These are phyloP conservation scores for Liposcelis brunnea DNA, from an alignment of 2,888 invertebrate species.

Conservation along the genomic window DNA sequence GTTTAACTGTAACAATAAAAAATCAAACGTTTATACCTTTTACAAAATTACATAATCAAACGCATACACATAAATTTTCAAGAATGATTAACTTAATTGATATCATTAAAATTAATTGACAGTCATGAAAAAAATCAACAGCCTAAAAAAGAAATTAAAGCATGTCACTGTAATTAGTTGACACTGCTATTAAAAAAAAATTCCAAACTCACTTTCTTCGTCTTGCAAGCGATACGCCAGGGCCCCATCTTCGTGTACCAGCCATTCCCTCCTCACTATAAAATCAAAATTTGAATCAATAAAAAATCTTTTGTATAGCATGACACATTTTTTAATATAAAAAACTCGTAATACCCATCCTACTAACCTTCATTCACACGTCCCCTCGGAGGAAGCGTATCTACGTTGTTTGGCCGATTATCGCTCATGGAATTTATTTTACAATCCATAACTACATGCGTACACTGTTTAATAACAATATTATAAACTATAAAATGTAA, in stretches of 20 bases:
- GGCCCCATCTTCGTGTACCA: constrained; percentile 68
- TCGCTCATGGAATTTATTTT: not conserved
- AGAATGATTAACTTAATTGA: too few species aligned
- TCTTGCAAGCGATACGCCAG: constrained; percentile 63
- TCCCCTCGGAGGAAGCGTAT: constrained; percentile 43
- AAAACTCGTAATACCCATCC: constrained; percentile 2
- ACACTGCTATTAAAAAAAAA: too few species aligned
- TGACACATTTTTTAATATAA: constrained; percentile 11
- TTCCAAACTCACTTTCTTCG: constrained; percentile 50
- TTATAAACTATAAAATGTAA: too few species aligned
- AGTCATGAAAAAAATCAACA: too few species aligned
- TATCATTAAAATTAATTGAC: too few species aligned
- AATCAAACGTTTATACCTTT: constrained; percentile 8
- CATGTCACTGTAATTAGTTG: too few species aligned
- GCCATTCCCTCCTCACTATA: constrained; percentile 64
- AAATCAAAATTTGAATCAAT: constrained; percentile 18
- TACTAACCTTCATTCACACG: constrained; percentile 44
- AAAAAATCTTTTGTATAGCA: constrained; percentile 10
- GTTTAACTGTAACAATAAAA: constrained; percentile 35
- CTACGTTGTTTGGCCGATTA: constrained; percentile 18
- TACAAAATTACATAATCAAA: too few species aligned
- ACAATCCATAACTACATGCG: not conserved
- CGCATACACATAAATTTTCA: too few species aligned
- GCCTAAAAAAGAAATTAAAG: too few species aligned
- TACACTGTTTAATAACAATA: too few species aligned